Percentiles rank a stretch among this genome's conserved stretches.
phyloP scores from a whole-genome alignment of 2,113 vertebrate genomes.

The Manacus vitellinus region DNA sequence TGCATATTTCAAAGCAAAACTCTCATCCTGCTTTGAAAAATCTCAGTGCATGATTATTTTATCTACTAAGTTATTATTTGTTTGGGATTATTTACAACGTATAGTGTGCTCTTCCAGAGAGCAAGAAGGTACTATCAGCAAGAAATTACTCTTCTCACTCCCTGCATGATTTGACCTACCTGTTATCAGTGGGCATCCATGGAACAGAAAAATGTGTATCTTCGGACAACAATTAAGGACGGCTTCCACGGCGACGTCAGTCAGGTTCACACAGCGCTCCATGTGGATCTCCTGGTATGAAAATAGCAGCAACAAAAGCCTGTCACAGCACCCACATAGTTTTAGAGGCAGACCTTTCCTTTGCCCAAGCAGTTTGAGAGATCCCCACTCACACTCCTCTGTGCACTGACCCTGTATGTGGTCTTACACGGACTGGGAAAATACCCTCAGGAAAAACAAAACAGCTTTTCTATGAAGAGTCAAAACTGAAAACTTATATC shows the following conservation, averaged over 20 bases:
- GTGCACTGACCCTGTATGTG: background rate
- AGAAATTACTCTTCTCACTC: background rate
- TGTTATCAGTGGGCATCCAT: conserved; percentile 86
- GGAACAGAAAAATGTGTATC: conserved; percentile 84
- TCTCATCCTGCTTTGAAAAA: background rate
- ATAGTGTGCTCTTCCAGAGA: background rate
- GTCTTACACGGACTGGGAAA: background rate
- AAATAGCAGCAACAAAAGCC: background rate
- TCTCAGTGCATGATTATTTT: background rate
- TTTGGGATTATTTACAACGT: background rate
- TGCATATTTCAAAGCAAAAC: background rate
- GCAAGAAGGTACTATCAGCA: background rate
- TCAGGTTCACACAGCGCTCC: conserved; percentile 81
- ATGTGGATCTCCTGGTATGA: conserved; percentile 83
- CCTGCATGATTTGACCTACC: conserved; percentile 62
- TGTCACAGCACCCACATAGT: background rate
- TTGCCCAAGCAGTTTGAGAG: background rate
- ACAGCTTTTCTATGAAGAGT: background rate
- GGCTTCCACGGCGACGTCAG: conserved; percentile 80
- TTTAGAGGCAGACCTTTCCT: background rate
- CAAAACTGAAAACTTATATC: background rate
- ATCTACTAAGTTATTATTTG: background rate
- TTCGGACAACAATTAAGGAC: conserved; percentile 81
- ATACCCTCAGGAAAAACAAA: background rate
- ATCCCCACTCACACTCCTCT: background rate